phyloP scores from a whole-genome alignment of 2,888 invertebrate genomes.

The Oeneis ivallda region DNA sequence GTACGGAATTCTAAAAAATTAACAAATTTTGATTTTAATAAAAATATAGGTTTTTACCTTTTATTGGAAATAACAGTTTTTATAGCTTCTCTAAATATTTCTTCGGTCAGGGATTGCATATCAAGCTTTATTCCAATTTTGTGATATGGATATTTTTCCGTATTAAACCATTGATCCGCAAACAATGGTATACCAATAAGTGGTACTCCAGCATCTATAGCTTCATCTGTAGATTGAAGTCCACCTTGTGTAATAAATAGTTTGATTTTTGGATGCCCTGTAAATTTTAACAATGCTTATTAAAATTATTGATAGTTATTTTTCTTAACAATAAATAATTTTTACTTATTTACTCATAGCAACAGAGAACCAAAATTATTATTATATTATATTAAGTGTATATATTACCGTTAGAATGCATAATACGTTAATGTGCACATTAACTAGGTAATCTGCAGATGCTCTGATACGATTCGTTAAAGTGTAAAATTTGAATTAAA shows the following conservation, averaged over 20 bases:
- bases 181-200: conserved; percentile 61
- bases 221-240: conserved; percentile 66
- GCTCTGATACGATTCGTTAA: too few species aligned
- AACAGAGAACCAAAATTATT: too few species aligned
- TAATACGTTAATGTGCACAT: too few species aligned
- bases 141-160: conserved; percentile 21
- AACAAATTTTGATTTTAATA: background rate
- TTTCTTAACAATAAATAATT: too few species aligned
- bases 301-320: too few species aligned
- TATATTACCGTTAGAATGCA: too few species aligned
- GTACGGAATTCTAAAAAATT: too few species aligned
- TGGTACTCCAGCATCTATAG: conserved; percentile 59
- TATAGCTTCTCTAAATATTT: conserved; percentile 42
- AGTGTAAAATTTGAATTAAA: too few species aligned
- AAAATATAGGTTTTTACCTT: conserved; percentile 32
- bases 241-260: conserved; percentile 65
- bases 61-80: conserved; percentile 37
- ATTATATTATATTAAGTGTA: too few species aligned
- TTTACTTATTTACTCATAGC: too few species aligned
- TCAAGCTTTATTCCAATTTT: conserved; percentile 34
- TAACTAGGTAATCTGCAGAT: too few species aligned
- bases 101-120: conserved; percentile 39
- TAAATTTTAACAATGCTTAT: conserved; percentile 26
- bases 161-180: conserved; percentile 62
- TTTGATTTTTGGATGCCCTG: conserved; percentile 67